Percentiles rank a stretch among this genome's conserved stretches.
These are phyloP conservation scores for Drosophila sp. DNA, from an alignment of 1,140 invertebrate species.

Conservation along the genomic window DNA sequence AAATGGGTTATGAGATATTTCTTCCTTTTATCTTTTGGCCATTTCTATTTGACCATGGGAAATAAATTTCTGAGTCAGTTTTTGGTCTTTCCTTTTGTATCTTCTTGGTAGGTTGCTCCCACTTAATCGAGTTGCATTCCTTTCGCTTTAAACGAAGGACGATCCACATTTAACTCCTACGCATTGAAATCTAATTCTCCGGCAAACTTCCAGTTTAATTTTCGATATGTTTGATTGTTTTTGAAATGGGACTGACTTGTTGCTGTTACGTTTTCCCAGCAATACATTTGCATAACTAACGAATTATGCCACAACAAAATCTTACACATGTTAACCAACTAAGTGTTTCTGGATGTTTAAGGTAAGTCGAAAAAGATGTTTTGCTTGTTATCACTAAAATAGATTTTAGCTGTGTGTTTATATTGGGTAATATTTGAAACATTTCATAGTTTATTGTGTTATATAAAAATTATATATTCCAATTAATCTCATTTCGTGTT, in stretches of 20 bases:
- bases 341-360: not conserved
- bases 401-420: no score
- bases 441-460: no score
- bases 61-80: constrained; percentile 68
- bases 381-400: no score
- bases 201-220: constrained; percentile 3
- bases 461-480: no score
- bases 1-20: constrained; percentile 83
- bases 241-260: constrained; percentile 47
- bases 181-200: constrained; percentile 24
- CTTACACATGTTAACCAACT: constrained; percentile 1
- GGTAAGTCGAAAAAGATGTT: no score
- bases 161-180: constrained; percentile 73
- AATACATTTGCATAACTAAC: constrained; percentile 29
- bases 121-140: constrained; percentile 68
- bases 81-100: constrained; percentile 6
- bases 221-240: constrained; percentile 32
- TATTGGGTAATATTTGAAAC: no score
- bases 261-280: constrained; percentile 27
- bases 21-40: constrained; percentile 72
- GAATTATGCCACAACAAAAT: not conserved
- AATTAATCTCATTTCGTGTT: no score
- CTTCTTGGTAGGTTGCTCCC: constrained; percentile 47
- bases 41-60: constrained; percentile 82
- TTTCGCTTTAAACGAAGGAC: constrained; percentile 55